phyloP scores from a whole-genome alignment of 1,140 invertebrate species.

The Rhagoletis zephyria region DNA sequence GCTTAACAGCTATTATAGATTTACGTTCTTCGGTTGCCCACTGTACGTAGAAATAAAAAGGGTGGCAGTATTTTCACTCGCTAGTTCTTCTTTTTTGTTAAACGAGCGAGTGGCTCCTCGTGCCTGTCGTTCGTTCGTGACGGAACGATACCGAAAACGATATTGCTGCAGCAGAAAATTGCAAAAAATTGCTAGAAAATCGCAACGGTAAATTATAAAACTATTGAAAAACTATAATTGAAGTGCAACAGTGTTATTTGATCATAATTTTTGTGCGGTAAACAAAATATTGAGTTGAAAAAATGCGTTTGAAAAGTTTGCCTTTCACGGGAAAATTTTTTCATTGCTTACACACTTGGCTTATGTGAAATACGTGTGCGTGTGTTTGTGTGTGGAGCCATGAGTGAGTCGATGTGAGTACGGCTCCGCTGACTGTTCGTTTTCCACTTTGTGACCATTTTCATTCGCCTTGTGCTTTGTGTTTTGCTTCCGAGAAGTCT shows the following conservation, averaged over 20 bases:
- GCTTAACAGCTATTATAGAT: no score
- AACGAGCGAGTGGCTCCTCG: slow-evolving; percentile 34
- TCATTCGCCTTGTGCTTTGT: slow-evolving; percentile 36
- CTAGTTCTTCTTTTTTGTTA: slow-evolving; percentile 20
- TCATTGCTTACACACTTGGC: slow-evolving; percentile 46
- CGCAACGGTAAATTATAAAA: slow-evolving; percentile 50
- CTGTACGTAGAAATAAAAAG: no score
- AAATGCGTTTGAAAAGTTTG: slow-evolving; percentile 36
- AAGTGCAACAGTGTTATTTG: slow-evolving; percentile 24
- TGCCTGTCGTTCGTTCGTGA: slow-evolving; percentile 49
- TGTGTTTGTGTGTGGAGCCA: slow-evolving; percentile 16
- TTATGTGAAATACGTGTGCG: slow-evolving; percentile 43
- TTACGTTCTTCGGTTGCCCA: no score
- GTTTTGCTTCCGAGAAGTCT: slow-evolving; percentile 51
- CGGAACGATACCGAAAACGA: slow-evolving; percentile 51
- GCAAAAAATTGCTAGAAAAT: slow-evolving; percentile 49
- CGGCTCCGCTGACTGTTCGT: slow-evolving; percentile 46
- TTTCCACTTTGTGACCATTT: slow-evolving; percentile 48
- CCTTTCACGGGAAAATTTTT: slow-evolving; percentile 49
- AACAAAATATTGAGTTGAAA: slow-evolving; percentile 5
- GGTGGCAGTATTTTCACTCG: slow-evolving; percentile 10
- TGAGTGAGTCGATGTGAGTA: slow-evolving; percentile 38
- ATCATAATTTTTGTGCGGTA: slow-evolving; percentile 41
- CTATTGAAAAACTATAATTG: slow-evolving; percentile 38
- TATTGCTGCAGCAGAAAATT: slow-evolving; percentile 50